Percentiles rank a stretch among this genome's conserved stretches.
These are phyloP conservation scores for Drosophila cracens DNA, from an alignment of 2,888 invertebrate species.

Conservation along the genomic window DNA sequence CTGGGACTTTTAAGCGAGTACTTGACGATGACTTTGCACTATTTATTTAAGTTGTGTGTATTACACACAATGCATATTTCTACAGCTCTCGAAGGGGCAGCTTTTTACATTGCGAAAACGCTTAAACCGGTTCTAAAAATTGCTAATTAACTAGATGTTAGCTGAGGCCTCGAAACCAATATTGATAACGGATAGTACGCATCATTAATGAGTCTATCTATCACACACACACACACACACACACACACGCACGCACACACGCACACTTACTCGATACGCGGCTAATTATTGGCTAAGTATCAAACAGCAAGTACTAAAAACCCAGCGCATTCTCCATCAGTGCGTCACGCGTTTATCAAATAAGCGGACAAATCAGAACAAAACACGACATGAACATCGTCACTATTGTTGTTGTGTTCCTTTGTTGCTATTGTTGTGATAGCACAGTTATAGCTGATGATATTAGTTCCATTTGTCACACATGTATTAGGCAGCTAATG, in stretches of 20 bases:
- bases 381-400: constrained; percentile 1
- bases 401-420: background rate
- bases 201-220: background rate
- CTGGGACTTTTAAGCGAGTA: constrained; percentile 10
- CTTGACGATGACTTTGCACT: constrained; percentile 38
- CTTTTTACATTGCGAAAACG: constrained; percentile 10
- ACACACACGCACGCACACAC: background rate
- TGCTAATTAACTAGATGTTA: constrained; percentile 19
- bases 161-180: constrained; percentile 9
- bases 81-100: background rate
- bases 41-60: constrained; percentile 10
- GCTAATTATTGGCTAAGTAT: constrained; percentile 2
- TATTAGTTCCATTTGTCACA: constrained; percentile 6
- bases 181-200: background rate
- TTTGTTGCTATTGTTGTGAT: constrained; percentile 8
- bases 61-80: background rate
- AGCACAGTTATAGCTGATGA: constrained; percentile 7
- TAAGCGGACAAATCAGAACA: constrained; percentile 5
- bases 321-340: background rate
- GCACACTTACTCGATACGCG: background rate
- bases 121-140: constrained; percentile 34
- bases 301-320: background rate
- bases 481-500: background rate
- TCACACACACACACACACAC: background rate
- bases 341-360: constrained; percentile 18